phyloP scores from a whole-genome alignment of 2,888 invertebrate genomes.

The Volucella inanis region DNA sequence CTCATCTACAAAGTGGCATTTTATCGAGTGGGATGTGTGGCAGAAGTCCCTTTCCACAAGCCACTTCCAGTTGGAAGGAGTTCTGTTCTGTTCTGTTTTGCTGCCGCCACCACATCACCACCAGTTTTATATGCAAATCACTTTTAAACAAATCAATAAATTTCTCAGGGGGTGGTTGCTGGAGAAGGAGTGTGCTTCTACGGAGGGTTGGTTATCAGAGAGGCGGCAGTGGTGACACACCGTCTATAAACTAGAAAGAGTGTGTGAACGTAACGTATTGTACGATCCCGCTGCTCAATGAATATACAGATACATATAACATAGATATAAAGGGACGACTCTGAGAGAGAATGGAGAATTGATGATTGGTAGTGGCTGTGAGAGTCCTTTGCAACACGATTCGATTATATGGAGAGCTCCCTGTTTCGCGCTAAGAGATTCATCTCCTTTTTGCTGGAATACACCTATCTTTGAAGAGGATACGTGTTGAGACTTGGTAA shows the following conservation, averaged over 20 bases:
- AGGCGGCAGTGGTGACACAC: constrained; percentile 20
- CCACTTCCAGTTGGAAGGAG: background rate
- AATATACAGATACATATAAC: constrained; percentile 3
- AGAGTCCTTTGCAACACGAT: constrained; percentile 66
- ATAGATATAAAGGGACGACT: background rate
- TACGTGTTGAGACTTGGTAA: constrained; percentile 68
- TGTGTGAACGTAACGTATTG: constrained; percentile 36
- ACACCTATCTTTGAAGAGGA: constrained; percentile 42
- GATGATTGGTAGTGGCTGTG: constrained; percentile 48
- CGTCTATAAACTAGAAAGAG: constrained; percentile 6
- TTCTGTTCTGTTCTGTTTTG: background rate
- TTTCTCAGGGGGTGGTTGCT: constrained; percentile 56
- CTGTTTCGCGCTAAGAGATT: constrained; percentile 68
- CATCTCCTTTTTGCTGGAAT: constrained; percentile 41
- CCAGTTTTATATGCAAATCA: constrained; percentile 74
- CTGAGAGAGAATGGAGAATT: constrained; percentile 8
- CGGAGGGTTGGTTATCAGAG: background rate
- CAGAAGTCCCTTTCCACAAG: no score
- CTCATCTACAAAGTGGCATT: constrained; percentile 74
- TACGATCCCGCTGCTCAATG: constrained; percentile 40
- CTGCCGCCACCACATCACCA: constrained; percentile 51
- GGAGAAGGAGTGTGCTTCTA: background rate
- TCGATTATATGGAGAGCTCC: constrained; percentile 65
- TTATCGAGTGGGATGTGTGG: constrained; percentile 59
- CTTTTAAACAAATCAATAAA: constrained; percentile 75